Conservation (phyloP, 2,888 invertebrate genomes). For the Parascotia fuliginaria region DNA sequence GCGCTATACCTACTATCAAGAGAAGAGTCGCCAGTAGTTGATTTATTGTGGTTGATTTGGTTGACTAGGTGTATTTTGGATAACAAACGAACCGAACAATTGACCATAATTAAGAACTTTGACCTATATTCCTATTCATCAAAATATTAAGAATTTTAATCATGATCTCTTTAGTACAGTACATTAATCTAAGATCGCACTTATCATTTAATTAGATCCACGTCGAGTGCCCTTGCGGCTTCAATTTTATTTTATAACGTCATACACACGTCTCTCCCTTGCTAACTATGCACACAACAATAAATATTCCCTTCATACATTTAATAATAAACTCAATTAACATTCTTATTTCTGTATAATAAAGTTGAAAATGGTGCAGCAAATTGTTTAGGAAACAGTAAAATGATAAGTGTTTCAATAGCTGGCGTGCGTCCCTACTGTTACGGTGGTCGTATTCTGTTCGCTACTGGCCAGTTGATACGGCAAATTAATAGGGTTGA, state of each 20-base stretch:
- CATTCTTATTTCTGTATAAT: conserved; percentile 19
- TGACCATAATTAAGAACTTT: conserved; percentile 28
- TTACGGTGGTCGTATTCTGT: conserved; percentile 67
- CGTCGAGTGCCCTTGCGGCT: conserved; percentile 77
- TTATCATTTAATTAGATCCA: conserved; percentile 86
- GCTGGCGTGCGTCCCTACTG: conserved; percentile 64
- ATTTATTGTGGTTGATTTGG: no score
- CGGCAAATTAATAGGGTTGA: conserved; percentile 75
- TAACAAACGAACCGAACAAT: not conserved
- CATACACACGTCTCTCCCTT: conserved; percentile 82
- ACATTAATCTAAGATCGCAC: conserved; percentile 81
- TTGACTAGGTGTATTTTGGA: no score
- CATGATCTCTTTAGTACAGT: conserved; percentile 67
- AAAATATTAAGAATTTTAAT: conserved; percentile 53
- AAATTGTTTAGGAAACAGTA: conserved; percentile 30
- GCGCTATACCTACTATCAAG: no score
- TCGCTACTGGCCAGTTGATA: conserved; percentile 72
- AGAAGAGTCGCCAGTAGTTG: no score
- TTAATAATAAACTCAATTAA: conserved; percentile 23
- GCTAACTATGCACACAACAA: conserved; percentile 63
- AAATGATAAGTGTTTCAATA: conserved; percentile 51
- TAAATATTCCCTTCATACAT: conserved; percentile 35
- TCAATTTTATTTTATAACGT: conserved; percentile 85
- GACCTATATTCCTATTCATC: conserved; percentile 37
- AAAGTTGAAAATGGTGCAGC: conserved; percentile 49